Base-by-base conservation (phyloP, 2,888 invertebrate species). In the Amphipyra berbera region DNA sequence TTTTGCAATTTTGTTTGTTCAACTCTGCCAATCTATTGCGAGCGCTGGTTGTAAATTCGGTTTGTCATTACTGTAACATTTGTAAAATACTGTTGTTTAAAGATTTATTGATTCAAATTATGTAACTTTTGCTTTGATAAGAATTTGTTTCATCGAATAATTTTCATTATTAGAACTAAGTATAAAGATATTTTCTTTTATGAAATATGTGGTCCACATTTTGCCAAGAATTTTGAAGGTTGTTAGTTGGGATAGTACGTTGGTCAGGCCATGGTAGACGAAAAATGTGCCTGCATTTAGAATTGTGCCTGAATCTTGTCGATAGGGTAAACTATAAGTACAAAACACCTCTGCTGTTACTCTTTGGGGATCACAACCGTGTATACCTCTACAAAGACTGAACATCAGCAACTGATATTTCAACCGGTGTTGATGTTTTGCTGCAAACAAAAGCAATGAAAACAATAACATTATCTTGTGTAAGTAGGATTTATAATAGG, bases 1-100 rank as follows among this genome's bases (percentile, higher is more conserved):
- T 77, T 73, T 75, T 61, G 78, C 56, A 70, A 73, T 30, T 69
- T 60, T 40, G 55, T 57, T 64, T 48, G 56, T 50, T 62, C n/a
- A 44, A 50, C 53, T 54, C 52, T 78, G 50, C 44, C 57, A 53
- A 76, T 54, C 37, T 60, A 60, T 60, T 64, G 63, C 57, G 41
- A 57, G 41, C 60, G 46, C 13, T 61, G 21, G 53, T 54, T 65
- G 49, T 74, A 60, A 63, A 56, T 70, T 63, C 41, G 13, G 40
- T 42, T 61, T 78, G 63, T 68, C 63, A 54, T 62, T 68, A n/a
- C n/a, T n/a, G 50, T 30, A 38, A 66, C 66, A 58, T 57, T 60
- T 62, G 45, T 54, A 21, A 54, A 33, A 53, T 60, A 61, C 9
- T 40, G 45, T 41, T 33, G 38, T 44, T 30, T 54, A 13, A 47